Percentiles rank a stretch among this genome's conserved stretches.
These are phyloP conservation scores for Cylloceria caligata DNA, from an alignment of 2,888 invertebrate genomes.

Conservation along the genomic window DNA sequence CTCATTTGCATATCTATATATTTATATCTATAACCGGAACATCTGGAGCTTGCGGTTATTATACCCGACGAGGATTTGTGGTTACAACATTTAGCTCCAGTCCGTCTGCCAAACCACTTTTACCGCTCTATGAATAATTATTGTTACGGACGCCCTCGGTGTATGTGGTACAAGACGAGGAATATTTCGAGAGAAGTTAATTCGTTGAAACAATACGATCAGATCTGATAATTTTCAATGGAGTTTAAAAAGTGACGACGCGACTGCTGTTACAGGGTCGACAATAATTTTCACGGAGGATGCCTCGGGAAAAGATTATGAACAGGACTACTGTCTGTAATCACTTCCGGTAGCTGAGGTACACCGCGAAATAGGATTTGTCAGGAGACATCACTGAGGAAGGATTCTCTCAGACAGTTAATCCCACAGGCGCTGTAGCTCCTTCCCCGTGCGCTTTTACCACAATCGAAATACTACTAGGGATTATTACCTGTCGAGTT, in stretches of 20 bases:
- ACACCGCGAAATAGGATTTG: constrained; percentile 33
- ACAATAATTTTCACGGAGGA: constrained; percentile 45
- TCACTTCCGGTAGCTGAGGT: constrained; percentile 1
- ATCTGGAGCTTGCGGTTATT: not conserved
- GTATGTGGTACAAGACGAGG: not conserved
- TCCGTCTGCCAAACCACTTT: not conserved
- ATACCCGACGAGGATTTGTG: not conserved
- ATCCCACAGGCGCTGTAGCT: constrained; percentile 43
- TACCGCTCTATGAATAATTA: not conserved
- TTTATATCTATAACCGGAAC: not conserved
- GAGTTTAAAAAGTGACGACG: not conserved
- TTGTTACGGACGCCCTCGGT: not conserved
- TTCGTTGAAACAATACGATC: not conserved
- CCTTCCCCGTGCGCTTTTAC: constrained; percentile 9
- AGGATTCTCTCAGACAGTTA: constrained; percentile 56
- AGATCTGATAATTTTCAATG: not conserved
- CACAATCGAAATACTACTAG: constrained; percentile 52
- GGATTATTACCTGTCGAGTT: constrained; percentile 49
- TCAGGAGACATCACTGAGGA: constrained; percentile 29
- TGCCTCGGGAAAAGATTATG: constrained; percentile 31
- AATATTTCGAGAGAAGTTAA: not conserved
- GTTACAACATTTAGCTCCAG: not conserved
- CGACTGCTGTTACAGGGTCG: constrained; percentile 4
- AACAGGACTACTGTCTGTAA: constrained; percentile 29
- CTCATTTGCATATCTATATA: not conserved